Percentiles rank a stretch among this genome's conserved stretches.
Conservation (phyloP, 2,888 invertebrate genomes). For the Drosophila acutilabella region DNA sequence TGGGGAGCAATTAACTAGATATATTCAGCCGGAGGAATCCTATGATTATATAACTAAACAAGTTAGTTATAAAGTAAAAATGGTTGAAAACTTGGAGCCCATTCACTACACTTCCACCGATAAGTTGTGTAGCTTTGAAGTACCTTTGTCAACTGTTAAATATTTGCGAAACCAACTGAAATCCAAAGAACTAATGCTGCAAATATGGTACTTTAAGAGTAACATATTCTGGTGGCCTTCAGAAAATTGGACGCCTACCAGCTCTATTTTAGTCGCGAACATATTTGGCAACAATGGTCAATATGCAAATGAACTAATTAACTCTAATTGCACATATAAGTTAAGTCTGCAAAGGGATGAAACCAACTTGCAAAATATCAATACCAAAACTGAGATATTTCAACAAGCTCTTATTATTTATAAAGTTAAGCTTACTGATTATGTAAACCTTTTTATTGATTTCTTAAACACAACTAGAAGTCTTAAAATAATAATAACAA, state of each 20-base stretch:
- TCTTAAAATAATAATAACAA: slow-evolving; percentile 24
- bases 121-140: not conserved
- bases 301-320: not conserved
- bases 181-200: slow-evolving; percentile 17
- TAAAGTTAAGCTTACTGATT: slow-evolving; percentile 9
- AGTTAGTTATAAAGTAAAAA: slow-evolving; percentile 5
- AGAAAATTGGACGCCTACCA: slow-evolving; percentile 10
- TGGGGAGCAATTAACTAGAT: slow-evolving; percentile 12
- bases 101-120: slow-evolving; percentile 1
- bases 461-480: slow-evolving; percentile 17
- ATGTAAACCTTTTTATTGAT: slow-evolving; percentile 23
- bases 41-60: slow-evolving; percentile 1
- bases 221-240: slow-evolving; percentile 50
- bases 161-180: not conserved
- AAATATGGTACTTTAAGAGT: slow-evolving; percentile 28
- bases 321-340: slow-evolving; percentile 1
- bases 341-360: not conserved
- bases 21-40: slow-evolving; percentile 22
- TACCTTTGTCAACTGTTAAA: slow-evolving; percentile 1
- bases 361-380: fast-evolving
- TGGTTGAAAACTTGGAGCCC: slow-evolving; percentile 6
- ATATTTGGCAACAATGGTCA: slow-evolving; percentile 16
- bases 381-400: slow-evolving; percentile 14
- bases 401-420: slow-evolving; percentile 22
- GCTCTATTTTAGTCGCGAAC: slow-evolving; percentile 17